A percentile compares a stretch with the other conserved stretches of the same genome.
Evolutionary conservation across 1,140 invertebrate genomes (phyloP).

Genomic region (Pemphigus obesinymphae): DNA sequence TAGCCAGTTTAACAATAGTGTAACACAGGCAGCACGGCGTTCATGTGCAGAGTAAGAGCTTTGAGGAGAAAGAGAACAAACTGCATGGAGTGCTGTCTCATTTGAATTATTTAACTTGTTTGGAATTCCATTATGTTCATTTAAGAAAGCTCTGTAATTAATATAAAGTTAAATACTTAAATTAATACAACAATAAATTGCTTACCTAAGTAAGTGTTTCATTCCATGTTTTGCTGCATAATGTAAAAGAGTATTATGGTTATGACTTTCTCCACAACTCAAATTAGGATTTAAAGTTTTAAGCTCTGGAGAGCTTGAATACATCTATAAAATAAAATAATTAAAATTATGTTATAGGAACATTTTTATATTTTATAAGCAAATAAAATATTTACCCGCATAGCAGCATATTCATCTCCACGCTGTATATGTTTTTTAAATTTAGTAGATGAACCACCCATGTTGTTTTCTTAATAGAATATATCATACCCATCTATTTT

Average conservation of each 20-base stretch:
- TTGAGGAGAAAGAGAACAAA: conserved; percentile 57
- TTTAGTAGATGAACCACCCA: conserved; percentile 67
- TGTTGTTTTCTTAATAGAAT: conserved; percentile 46
- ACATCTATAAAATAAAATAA: conserved; percentile 50
- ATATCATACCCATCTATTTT: conserved; percentile 9
- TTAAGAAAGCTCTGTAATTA: conserved; percentile 58
- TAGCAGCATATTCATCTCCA: conserved; percentile 66
- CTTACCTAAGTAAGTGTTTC: conserved; percentile 61
- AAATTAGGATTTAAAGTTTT: conserved; percentile 66
- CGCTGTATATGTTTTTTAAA: conserved; percentile 68
- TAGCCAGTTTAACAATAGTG: conserved; percentile 62
- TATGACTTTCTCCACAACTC: conserved; percentile 64
- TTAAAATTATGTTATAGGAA: neutral
- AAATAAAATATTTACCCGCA: conserved; percentile 54
- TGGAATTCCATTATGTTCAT: conserved; percentile 63
- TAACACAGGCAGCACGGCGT: conserved; percentile 58
- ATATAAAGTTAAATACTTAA: conserved; percentile 1
- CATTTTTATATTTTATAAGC: neutral
- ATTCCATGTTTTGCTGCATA: conserved; percentile 64
- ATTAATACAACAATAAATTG: conserved; percentile 44
- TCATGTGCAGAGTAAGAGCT: conserved; percentile 58
- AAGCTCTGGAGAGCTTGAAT: conserved; percentile 61
- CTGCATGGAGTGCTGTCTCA: conserved; percentile 62
- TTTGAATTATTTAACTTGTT: conserved; percentile 65
- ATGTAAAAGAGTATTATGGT: conserved; percentile 66